Evolutionary conservation across 1,140 invertebrate species (phyloP), one percentile per base, ranked within the genome.

Genomic region (Drosophila sechellia): DNA sequence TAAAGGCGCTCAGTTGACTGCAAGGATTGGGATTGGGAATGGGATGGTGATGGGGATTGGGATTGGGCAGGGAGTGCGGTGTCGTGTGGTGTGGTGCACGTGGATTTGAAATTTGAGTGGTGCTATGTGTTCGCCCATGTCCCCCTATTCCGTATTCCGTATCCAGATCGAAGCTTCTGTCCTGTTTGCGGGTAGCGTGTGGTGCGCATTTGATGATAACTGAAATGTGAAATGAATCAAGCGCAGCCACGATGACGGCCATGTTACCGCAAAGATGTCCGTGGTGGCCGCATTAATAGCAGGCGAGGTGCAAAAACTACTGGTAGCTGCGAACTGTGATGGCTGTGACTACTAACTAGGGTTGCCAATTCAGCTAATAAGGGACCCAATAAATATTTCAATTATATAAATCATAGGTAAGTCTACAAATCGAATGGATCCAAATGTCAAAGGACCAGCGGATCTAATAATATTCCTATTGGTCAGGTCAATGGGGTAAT

Each of bases 181-280:
- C 45, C 10, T 37, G 25, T 25, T 27, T 17, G 31, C 48, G 59
- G 45, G 64, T 17, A 45, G 43, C 27, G 42, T 54, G 40, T 49
- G 49, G 63, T 63, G 64, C 27, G 20, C 52, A 25, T 50, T 59
- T 72, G 71, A 84, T 84, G 73, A 86, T 84, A 81, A 80, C 81
- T 86, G 61, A 75, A 78, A 78, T 63, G 58, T 42, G 60, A 77
- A 69, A 59, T 39, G 72, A 87, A 73, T 80, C 73, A 85, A 60
- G 60, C 50, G 48, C 77, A 65, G 52, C 63, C 59, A 40, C 45
- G 52, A 46, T 66, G 64, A 48, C 69, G 79, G 50, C 50, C 46
- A 57, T 52, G 27, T 43, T 55, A 48, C 54, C 40, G 65, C 71
- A 79, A 52, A 66, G 55, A 79, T 77, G 56, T 60, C 69, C 80